Conservation (phyloP, 2,797 vertebrate species). For the Staurois parvus region DNA sequence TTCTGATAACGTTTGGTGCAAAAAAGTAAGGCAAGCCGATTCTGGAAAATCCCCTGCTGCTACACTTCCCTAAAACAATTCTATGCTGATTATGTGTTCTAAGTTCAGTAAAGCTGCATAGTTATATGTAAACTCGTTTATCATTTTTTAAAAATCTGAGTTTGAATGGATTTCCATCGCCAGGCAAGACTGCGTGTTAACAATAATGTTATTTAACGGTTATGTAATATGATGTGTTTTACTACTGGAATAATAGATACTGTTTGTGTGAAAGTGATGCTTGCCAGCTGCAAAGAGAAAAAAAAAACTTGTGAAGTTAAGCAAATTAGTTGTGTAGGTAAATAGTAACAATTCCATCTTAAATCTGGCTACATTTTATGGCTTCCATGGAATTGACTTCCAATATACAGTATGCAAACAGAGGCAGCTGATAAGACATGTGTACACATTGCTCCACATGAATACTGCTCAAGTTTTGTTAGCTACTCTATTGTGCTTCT, state of each 20-base stretch:
- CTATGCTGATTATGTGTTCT: slow-evolving; percentile 74
- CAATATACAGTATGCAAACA: slow-evolving; percentile 34
- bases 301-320: slow-evolving; percentile 39
- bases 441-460: neutral
- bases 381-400: neutral
- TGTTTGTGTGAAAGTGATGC: neutral
- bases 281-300: slow-evolving; percentile 40
- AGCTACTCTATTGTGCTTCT: neutral
- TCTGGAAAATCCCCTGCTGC: slow-evolving; percentile 74
- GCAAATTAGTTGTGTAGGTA: slow-evolving; percentile 44
- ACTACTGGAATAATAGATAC: slow-evolving; percentile 18
- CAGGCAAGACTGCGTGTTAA: slow-evolving; percentile 1
- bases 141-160: slow-evolving; percentile 57
- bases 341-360: slow-evolving; percentile 8
- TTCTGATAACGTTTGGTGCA: neutral
- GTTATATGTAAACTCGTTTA: slow-evolving; percentile 55
- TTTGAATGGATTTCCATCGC: slow-evolving; percentile 18
- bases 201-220: neutral
- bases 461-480: neutral
- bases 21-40: neutral
- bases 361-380: slow-evolving; percentile 8
- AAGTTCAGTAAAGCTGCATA: slow-evolving; percentile 61
- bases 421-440: slow-evolving; percentile 44
- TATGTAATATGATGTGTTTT: slow-evolving; percentile 6
- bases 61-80: slow-evolving; percentile 81